Evolutionary conservation across 1,140 invertebrate genomes (phyloP).

Genomic region (Nephila pilipes): DNA sequence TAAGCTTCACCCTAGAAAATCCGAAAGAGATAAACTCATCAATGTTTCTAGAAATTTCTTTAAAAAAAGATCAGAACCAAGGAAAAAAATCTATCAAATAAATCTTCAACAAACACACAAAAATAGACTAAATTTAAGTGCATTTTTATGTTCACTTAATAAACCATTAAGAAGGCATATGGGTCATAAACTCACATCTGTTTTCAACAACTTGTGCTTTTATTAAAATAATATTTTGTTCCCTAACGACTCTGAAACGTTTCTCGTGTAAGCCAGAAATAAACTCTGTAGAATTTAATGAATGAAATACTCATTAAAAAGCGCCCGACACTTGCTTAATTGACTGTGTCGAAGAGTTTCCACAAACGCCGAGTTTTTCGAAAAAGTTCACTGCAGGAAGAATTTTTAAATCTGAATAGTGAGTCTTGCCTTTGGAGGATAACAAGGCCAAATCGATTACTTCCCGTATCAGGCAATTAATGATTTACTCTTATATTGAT

Average conservation of each 20-base stretch:
- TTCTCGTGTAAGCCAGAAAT: background rate
- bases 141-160: conserved; percentile 10
- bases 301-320: conserved; percentile 43
- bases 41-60: too few relatives aligned
- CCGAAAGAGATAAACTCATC: too few relatives aligned
- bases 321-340: conserved; percentile 16
- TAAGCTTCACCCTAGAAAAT: too few relatives aligned
- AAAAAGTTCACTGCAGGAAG: background rate
- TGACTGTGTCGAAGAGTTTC: conserved; percentile 13
- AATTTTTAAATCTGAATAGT: background rate
- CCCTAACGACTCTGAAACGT: background rate
- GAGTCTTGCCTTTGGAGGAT: background rate
- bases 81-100: background rate
- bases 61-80: background rate
- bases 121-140: background rate
- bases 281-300: conserved; percentile 13
- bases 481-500: too few relatives aligned
- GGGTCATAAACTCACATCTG: conserved; percentile 43
- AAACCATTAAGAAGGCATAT: conserved; percentile 30
- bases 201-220: conserved; percentile 33
- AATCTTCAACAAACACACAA: background rate
- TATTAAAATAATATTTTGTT: conserved; percentile 3
- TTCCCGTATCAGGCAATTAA: too few relatives aligned
- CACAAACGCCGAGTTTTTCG: background rate
- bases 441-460: background rate